Evolutionary conservation across 2,113 vertebrate genomes (phyloP).

Genomic region (Daboia siamensis): DNA sequence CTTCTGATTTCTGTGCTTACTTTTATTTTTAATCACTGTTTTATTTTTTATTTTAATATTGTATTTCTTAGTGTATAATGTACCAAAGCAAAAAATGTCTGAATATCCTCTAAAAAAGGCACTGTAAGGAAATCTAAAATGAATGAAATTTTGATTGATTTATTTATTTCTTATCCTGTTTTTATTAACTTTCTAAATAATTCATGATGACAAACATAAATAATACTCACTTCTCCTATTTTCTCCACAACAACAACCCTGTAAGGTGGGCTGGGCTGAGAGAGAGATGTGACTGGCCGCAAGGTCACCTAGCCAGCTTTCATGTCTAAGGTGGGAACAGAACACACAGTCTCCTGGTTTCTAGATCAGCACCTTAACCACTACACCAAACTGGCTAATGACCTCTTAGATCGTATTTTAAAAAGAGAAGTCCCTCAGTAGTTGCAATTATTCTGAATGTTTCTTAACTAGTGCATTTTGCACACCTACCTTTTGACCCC

Average conservation of each 20-base stretch:
- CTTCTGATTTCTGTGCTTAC: neutral
- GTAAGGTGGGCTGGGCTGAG: neutral
- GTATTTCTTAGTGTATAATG: neutral
- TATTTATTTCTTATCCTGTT: neutral
- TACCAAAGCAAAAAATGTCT: neutral
- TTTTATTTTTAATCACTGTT: neutral
- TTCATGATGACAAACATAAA: neutral
- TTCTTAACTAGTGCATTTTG: slow-evolving; percentile 12
- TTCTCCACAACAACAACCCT: neutral
- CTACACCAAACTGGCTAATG: neutral
- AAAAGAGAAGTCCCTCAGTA: neutral
- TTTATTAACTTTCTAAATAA: neutral
- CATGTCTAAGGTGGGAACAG: neutral
- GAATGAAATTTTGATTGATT: neutral
- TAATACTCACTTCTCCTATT: neutral
- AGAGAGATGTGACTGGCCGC: neutral
- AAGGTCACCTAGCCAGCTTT: neutral
- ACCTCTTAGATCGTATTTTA: neutral
- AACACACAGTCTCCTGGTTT: neutral
- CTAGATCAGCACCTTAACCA: neutral
- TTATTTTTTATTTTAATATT: neutral
- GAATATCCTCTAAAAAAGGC: neutral
- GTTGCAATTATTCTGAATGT: neutral
- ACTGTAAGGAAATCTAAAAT: neutral
- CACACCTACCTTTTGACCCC: slow-evolving; percentile 83